phyloP scores from a whole-genome alignment of 1,140 invertebrate genomes.

The Vanessa atalanta region DNA sequence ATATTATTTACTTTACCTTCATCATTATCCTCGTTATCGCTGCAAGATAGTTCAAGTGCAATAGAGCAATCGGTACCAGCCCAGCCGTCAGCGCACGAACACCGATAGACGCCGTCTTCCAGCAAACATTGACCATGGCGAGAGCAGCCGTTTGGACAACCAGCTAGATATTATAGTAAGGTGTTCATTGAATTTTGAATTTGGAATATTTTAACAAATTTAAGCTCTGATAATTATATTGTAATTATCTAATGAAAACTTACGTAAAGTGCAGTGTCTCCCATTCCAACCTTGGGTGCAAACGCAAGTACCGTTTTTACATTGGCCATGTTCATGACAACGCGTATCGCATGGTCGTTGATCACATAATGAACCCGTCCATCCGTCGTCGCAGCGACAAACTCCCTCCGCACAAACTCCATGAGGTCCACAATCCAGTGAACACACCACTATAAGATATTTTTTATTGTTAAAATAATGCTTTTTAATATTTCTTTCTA shows the following conservation, averaged over 20 bases:
- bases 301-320: conserved; percentile 97
- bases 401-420: conserved; percentile 94
- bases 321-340: conserved; percentile 97
- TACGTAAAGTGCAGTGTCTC: conserved; percentile 96
- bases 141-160: conserved; percentile 96
- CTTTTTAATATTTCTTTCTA: not conserved
- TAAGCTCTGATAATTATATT: too few relatives aligned
- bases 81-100: conserved; percentile 95
- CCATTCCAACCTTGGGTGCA: conserved; percentile 99
- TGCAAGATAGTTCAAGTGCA: conserved; percentile 94
- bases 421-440: conserved; percentile 94
- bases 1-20: conserved; percentile 85
- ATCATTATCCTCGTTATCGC: conserved; percentile 97
- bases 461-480: not conserved
- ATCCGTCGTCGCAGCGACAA: conserved; percentile 94
- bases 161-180: conserved; percentile 83
- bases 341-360: conserved; percentile 93
- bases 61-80: conserved; percentile 95
- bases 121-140: conserved; percentile 93
- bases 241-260: conserved; percentile 64
- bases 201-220: too few relatives aligned
- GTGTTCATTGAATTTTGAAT: not conserved
- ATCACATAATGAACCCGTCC: conserved; percentile 95
- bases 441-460: conserved; percentile 87
- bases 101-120: conserved; percentile 93